Conservation (phyloP, 2,113 vertebrate genomes). For the Entomyzon cyanotis region DNA sequence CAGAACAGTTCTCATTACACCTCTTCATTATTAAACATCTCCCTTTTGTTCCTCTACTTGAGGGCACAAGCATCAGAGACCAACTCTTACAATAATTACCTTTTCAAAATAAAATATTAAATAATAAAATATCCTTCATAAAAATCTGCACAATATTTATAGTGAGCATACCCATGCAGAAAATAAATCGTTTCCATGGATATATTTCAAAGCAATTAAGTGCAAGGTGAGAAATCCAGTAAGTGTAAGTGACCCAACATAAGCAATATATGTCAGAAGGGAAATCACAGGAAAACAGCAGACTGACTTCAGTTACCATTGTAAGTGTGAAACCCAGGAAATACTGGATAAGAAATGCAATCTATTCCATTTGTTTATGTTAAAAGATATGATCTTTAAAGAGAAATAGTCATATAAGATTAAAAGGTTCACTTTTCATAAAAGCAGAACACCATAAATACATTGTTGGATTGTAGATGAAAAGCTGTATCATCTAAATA, state of each 20-base stretch:
- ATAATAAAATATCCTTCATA: background rate
- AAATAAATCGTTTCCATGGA: background rate
- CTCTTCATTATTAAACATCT: background rate
- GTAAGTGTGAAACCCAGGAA: background rate
- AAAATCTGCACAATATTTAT: background rate
- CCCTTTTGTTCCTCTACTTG: background rate
- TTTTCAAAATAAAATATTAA: background rate
- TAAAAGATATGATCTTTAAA: background rate
- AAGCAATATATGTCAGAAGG: background rate
- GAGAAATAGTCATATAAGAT: background rate
- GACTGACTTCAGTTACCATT: background rate
- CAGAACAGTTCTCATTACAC: background rate
- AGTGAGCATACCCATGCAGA: background rate
- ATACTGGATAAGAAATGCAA: background rate
- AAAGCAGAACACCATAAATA: background rate
- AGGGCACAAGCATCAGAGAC: background rate
- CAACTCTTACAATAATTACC: background rate
- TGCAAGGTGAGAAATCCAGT: background rate
- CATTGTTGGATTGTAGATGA: background rate
- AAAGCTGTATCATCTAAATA: background rate
- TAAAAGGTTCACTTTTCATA: background rate
- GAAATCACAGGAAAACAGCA: background rate
- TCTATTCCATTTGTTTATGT: background rate
- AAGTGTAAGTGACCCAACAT: accelerated
- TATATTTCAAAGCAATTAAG: background rate